A percentile compares a stretch with the other conserved stretches of the same genome.
phyloP scores from a whole-genome alignment of 1,140 invertebrate genomes.

The Orchestia grillus region DNA sequence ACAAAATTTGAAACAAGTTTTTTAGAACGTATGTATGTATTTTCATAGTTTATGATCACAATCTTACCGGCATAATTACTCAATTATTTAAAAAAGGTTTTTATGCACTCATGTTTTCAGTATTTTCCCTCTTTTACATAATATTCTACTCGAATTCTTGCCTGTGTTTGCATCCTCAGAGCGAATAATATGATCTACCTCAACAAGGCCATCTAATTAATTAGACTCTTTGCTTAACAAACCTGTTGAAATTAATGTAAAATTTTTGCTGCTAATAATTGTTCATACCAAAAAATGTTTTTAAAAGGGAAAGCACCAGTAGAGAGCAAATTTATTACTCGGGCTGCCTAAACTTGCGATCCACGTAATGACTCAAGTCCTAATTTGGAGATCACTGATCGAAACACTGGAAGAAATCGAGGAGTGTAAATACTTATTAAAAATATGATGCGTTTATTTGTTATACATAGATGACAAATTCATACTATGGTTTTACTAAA shows the following conservation, averaged over 20 bases:
- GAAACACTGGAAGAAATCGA: background rate
- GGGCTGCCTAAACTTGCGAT: background rate
- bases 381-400: background rate
- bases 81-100: background rate
- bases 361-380: background rate
- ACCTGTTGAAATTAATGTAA: background rate
- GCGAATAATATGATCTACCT: background rate
- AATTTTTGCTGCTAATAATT: background rate
- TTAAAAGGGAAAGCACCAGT: background rate
- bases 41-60: no score
- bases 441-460: no score
- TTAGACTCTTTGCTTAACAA: background rate
- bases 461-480: no score
- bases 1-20: background rate
- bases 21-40: no score
- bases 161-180: background rate
- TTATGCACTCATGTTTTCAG: background rate
- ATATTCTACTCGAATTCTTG: background rate
- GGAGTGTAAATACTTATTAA: no score
- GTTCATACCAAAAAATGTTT: background rate
- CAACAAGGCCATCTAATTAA: background rate
- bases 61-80: no score
- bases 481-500: no score
- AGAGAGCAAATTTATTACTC: background rate
- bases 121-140: background rate